A percentile compares a stretch with the other conserved stretches of the same genome.
Conservation (phyloP, 2,888 invertebrate species). For the Helleia helle region DNA sequence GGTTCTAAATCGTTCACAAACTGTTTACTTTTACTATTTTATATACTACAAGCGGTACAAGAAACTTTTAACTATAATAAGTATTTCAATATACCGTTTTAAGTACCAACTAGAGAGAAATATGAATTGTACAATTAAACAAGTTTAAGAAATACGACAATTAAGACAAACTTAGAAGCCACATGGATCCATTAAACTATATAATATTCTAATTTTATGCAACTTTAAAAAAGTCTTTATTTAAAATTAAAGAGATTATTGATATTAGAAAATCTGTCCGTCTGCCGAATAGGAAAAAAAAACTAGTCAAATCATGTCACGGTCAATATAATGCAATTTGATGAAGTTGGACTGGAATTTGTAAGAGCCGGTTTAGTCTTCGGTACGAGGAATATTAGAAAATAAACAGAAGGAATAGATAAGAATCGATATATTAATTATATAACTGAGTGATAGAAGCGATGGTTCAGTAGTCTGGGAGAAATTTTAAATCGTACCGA, state of each 20-base stretch:
- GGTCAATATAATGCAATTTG: slow-evolving; percentile 16
- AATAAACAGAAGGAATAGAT: neutral
- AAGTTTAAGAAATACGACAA: no score
- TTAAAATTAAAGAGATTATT: no score
- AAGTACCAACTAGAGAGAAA: neutral
- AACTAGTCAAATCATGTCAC: slow-evolving; percentile 17
- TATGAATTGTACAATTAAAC: no score
- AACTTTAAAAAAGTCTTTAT: no score
- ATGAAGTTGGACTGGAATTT: slow-evolving; percentile 12
- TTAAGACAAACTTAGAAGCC: no score
- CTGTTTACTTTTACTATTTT: no score
- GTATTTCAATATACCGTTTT: neutral
- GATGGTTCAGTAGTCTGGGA: no score
- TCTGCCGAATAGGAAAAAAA: slow-evolving; percentile 2
- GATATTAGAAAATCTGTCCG: no score
- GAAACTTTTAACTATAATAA: neutral
- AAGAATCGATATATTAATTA: neutral
- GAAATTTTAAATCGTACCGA: no score
- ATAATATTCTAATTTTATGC: no score
- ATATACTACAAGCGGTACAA: neutral
- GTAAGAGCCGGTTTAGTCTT: slow-evolving; percentile 1
- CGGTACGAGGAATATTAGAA: neutral
- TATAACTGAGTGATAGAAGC: neutral
- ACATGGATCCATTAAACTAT: no score
- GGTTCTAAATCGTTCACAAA: no score